Base-by-base conservation (phyloP, 2,888 invertebrate species). In the Drosophila gaucha region DNA sequence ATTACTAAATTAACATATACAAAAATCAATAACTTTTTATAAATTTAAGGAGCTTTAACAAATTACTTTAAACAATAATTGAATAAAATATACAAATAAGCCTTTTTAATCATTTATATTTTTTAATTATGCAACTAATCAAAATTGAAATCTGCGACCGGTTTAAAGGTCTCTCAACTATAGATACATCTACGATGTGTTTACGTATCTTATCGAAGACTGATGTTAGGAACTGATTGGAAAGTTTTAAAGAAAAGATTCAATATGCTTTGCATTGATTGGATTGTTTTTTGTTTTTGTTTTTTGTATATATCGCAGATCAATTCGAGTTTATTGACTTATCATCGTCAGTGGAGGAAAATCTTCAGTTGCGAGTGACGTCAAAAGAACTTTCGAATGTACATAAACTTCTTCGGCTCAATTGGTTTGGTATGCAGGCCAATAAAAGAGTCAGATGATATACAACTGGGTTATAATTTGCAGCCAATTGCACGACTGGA, bases 271-370 rank as follows among this genome's bases (percentile, higher is more conserved):
- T n/a, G 24, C 22, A 20, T 54, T 60, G 56, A 41, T 51, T 74
- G 41, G 30, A 28, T 44, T 54, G 31, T n/a, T 30, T 18, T n/a
- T 30, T 30, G 3, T 12, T 12, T 16, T 26, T 18, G 3, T 12
- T 12, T 14, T 3, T 46, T n/a, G 12, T 22, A 14, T 18, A 14
- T 26, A 38, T 52, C 20, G 38, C 47, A 31, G 46, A 73, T 67
- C 69, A 60, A 69, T 65, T 65, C 24, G 38, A 60, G 43, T 69
- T 69, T 57, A 60, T 65, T 74, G 64, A 38, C 56, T 41, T 31
- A 41, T 60, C 46, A 55, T 67, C 57, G 36, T 14, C 31, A n/a
- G 43, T 26, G 49, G 43, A 30, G 14, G 33, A 9, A 14, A 6
- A 31, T 26, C 10, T 36, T 38, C 35, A 50, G 10, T 38, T 26